phyloP scores from a whole-genome alignment of 2,113 vertebrate genomes.

The Nesogale talazaci region DNA sequence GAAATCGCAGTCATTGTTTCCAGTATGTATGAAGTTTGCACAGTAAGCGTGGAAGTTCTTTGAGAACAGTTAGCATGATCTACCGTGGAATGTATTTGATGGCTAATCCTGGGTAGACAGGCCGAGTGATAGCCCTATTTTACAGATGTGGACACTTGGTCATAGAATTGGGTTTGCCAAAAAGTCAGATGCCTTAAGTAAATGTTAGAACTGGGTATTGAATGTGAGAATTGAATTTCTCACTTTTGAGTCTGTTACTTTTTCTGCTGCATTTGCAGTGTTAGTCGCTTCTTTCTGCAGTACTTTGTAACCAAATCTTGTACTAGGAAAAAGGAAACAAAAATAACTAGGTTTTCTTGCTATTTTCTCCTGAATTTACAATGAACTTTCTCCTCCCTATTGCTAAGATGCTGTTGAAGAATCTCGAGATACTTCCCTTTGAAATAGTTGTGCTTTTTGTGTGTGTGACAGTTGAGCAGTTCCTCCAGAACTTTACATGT shows the following conservation, averaged over 20 bases:
- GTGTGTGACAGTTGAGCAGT: neutral
- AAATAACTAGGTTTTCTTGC: constrained; percentile 26
- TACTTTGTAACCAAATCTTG: constrained; percentile 22
- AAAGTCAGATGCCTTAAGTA: constrained; percentile 3
- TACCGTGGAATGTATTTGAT: neutral
- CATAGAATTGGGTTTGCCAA: constrained; percentile 45
- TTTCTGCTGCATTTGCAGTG: constrained; percentile 25
- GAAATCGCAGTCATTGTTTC: constrained; percentile 31
- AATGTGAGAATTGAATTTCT: constrained; percentile 57
- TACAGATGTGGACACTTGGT: constrained; percentile 3
- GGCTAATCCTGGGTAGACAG: constrained; percentile 23
- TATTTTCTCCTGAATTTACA: neutral
- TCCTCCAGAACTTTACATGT: neutral
- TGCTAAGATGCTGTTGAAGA: constrained; percentile 18
- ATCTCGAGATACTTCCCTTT: constrained; percentile 19
- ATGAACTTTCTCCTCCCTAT: neutral
- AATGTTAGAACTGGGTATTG: constrained; percentile 18
- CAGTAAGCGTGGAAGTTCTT: constrained; percentile 6
- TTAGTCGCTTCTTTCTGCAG: constrained; percentile 35
- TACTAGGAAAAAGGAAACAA: constrained; percentile 30
- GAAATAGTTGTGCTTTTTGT: constrained; percentile 4
- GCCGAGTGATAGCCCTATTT: neutral
- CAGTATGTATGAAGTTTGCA: constrained; percentile 35
- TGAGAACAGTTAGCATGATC: neutral
- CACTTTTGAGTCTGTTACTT: constrained; percentile 32